Conservation (phyloP, 1,140 invertebrate genomes). For the Habropoda laboriosa region DNA sequence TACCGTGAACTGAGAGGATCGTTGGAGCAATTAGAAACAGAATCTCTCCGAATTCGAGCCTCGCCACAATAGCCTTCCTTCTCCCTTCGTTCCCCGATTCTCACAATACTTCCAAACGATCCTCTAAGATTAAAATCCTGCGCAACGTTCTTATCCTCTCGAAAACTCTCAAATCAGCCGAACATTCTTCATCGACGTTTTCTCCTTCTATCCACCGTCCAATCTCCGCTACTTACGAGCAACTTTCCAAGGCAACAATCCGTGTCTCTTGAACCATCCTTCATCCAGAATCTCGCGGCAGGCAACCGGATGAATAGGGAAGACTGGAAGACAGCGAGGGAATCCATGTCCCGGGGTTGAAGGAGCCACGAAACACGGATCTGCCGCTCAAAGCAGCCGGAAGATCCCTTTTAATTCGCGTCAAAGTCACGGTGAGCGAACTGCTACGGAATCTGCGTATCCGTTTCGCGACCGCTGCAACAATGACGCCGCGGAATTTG, state of each 20-base stretch:
- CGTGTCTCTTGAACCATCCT: not conserved
- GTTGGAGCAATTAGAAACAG: no score
- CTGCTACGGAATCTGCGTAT: slow-evolving; percentile 18
- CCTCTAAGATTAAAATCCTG: no score
- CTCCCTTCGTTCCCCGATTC: no score
- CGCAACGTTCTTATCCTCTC: no score
- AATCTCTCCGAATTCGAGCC: no score
- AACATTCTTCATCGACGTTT: not conserved
- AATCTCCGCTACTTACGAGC: no score
- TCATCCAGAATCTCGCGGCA: not conserved
- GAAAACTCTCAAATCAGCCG: no score
- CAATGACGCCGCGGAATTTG: slow-evolving; percentile 63
- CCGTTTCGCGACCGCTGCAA: slow-evolving; percentile 37
- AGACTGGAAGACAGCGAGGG: not conserved
- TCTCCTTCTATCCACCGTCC: no score
- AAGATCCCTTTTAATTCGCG: slow-evolving; percentile 39
- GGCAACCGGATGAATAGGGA: not conserved
- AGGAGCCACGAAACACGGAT: not conserved
- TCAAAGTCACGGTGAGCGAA: slow-evolving; percentile 11
- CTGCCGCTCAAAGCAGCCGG: slow-evolving; percentile 1
- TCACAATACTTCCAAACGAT: no score
- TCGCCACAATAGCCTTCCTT: no score
- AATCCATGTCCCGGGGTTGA: not conserved
- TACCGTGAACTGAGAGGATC: no score
- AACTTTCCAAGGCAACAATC: not conserved